Percentiles rank a stretch among this genome's conserved stretches.
Conservation (phyloP, 1,140 invertebrate species). For the Drosophila elegans region DNA sequence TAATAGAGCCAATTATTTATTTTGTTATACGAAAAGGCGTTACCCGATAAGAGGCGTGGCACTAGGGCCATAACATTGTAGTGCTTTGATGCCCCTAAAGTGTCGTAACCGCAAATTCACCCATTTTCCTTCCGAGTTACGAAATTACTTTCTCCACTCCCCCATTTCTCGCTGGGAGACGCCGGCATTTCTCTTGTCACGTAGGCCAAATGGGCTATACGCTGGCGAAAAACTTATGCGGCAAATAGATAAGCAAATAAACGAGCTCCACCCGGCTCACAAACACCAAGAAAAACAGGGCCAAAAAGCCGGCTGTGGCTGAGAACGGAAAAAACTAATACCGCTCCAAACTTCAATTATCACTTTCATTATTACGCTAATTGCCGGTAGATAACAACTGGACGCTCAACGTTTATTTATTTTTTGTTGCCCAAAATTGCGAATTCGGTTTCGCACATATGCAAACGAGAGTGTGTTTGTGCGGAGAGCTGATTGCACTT, state of each 20-base stretch:
- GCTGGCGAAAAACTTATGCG: constrained; percentile 46
- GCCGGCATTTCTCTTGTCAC: constrained; percentile 58
- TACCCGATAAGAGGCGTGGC: constrained; percentile 13
- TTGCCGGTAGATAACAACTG: constrained; percentile 62
- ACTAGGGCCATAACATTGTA: not conserved
- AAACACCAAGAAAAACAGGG: constrained; percentile 23
- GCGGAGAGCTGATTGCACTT: constrained; percentile 62
- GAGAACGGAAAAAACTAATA: constrained; percentile 33
- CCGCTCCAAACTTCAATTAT: constrained; percentile 67
- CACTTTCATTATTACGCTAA: constrained; percentile 74
- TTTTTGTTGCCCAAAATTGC: constrained; percentile 49
- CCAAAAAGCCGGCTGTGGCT: constrained; percentile 37
- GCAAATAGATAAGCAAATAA: constrained; percentile 77
- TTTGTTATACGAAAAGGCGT: not conserved
- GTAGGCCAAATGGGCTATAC: constrained; percentile 55
- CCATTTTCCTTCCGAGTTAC: constrained; percentile 24
- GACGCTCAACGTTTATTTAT: constrained; percentile 5
- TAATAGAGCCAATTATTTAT: constrained; percentile 31
- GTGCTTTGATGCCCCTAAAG: not conserved
- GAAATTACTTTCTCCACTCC: constrained; percentile 36
- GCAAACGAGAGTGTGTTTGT: constrained; percentile 7
- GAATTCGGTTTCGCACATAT: constrained; percentile 30
- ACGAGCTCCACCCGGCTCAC: constrained; percentile 32
- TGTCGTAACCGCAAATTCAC: constrained; percentile 4
- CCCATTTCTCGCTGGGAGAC: not conserved